Evolutionary conservation across 2,888 invertebrate genomes (phyloP).

Genomic region (Trachelus tabidus): DNA sequence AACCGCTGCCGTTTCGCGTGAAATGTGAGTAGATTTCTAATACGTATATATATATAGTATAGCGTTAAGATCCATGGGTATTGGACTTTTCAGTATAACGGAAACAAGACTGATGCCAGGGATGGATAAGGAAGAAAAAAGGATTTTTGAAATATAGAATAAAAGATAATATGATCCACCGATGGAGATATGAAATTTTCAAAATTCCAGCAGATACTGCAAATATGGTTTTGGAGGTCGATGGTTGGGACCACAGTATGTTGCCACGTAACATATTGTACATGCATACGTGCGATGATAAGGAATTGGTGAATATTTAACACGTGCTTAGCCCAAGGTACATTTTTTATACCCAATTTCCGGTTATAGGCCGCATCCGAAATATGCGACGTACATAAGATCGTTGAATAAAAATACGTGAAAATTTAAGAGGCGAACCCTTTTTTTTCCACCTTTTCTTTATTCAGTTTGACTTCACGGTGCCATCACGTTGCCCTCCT

Average conservation of each 20-base stretch:
- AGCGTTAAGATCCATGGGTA: background rate
- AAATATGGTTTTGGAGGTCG: background rate
- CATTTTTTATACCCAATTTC: constrained; percentile 61
- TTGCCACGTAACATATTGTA: no score
- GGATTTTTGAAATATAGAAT: background rate
- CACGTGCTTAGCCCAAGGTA: constrained; percentile 47
- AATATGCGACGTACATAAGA: background rate
- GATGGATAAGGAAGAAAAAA: background rate
- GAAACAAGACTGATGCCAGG: background rate
- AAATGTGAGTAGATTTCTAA: constrained; percentile 78
- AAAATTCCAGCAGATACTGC: background rate
- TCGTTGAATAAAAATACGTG: background rate
- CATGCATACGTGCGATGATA: background rate
- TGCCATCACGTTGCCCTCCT: background rate
- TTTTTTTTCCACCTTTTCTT: background rate
- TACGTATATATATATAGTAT: background rate
- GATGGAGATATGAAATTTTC: background rate
- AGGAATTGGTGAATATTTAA: constrained; percentile 50
- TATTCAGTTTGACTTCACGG: background rate
- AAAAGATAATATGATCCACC: background rate
- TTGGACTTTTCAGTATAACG: background rate
- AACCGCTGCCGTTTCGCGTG: constrained; percentile 84
- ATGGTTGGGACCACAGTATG: background rate
- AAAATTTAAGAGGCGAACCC: background rate
- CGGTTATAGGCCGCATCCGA: constrained; percentile 37